These are phyloP conservation scores for Apotomis betuletana DNA, from an alignment of 2,888 invertebrate species.

Conservation along the genomic window DNA sequence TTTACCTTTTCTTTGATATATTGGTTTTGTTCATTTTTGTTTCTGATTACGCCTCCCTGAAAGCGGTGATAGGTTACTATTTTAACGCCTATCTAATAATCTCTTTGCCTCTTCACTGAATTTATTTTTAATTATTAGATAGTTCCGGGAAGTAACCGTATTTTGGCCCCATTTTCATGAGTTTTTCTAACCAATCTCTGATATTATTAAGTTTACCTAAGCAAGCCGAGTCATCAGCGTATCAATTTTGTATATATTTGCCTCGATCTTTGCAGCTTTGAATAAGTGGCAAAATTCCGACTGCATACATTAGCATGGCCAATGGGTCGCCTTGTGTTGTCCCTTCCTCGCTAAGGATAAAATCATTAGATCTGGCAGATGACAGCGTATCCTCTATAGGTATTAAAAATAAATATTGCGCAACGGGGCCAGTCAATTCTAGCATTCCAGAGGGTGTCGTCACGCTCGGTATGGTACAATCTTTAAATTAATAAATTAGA, in stretches of 20 bases:
- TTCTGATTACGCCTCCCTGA: no score
- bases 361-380: neutral
- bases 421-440: slow-evolving; percentile 9
- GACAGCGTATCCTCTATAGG: slow-evolving; percentile 8
- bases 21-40: neutral
- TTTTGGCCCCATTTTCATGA: neutral
- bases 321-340: slow-evolving; percentile 4
- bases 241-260: neutral
- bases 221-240: neutral
- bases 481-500: no score
- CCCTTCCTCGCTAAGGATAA: slow-evolving; percentile 4
- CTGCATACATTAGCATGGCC: neutral
- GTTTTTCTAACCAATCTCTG: slow-evolving; percentile 5
- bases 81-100: no score
- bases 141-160: slow-evolving; percentile 1
- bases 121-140: neutral
- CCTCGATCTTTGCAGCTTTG: neutral
- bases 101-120: neutral
- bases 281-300: neutral
- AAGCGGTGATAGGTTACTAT: no score
- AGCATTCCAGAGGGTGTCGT: neutral
- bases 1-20: neutral
- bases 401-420: slow-evolving; percentile 6
- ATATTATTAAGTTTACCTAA: slow-evolving; percentile 6
- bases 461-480: no score